A percentile compares a stretch with the other conserved stretches of the same genome.
Evolutionary conservation across 2,113 vertebrate species (phyloP).

Genomic region (Cephalopterus ornatus): DNA sequence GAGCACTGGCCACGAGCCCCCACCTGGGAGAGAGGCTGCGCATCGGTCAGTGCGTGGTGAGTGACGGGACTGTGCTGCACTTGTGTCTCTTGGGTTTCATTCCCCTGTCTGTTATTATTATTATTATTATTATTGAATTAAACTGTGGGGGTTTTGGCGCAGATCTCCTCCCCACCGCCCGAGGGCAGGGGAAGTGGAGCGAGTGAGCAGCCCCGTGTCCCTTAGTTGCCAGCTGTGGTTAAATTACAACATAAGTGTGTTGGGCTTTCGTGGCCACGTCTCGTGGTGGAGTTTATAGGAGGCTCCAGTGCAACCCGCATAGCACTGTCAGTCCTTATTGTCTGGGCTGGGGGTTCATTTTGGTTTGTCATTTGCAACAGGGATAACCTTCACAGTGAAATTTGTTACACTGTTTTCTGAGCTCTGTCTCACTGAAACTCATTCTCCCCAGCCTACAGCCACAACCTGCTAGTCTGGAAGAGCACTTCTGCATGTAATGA

Average conservation of each 20-base stretch:
- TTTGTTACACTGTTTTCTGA: conserved; percentile 35
- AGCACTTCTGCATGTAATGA: neutral
- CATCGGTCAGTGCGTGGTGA: neutral
- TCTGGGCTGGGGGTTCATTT: neutral
- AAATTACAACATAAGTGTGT: neutral
- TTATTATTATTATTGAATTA: neutral
- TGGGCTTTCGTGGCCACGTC: neutral
- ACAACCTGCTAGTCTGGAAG: neutral
- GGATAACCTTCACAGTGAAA: conserved; percentile 30
- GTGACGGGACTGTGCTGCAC: neutral
- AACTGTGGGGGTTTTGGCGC: neutral
- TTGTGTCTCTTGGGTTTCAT: neutral
- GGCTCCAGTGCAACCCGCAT: neutral
- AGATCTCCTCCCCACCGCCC: neutral
- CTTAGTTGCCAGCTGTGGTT: neutral
- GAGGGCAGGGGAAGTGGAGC: accelerated
- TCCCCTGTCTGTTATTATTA: neutral
- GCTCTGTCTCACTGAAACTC: neutral
- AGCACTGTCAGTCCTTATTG: neutral
- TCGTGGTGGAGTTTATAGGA: neutral
- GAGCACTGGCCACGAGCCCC: neutral
- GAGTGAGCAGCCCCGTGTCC: accelerated
- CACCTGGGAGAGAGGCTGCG: neutral
- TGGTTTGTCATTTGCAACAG: neutral
- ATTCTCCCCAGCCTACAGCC: neutral